Percentiles rank a stretch among this genome's conserved stretches.
These are phyloP conservation scores for Volucella inanis DNA, from an alignment of 2,888 invertebrate genomes.

Conservation along the genomic window DNA sequence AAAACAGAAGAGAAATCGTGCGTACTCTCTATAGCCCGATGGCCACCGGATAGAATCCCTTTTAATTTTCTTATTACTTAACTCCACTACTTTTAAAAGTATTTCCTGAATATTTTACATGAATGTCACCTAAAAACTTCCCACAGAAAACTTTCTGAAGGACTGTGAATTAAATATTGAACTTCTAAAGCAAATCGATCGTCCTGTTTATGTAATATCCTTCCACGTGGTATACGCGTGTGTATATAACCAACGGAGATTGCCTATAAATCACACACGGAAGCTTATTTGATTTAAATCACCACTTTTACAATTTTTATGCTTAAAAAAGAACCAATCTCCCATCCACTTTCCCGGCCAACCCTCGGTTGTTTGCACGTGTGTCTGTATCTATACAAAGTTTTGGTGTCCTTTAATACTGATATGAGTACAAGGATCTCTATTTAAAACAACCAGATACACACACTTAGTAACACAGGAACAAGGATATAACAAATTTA, in stretches of 20 bases:
- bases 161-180: constrained; percentile 31
- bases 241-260: background rate
- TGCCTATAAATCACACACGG: background rate
- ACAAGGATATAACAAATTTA: constrained; percentile 64
- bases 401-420: constrained; percentile 1
- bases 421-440: background rate
- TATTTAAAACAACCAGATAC: constrained; percentile 16
- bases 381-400: too few species aligned
- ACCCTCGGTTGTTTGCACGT: background rate
- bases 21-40: too few species aligned
- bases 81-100: constrained; percentile 31
- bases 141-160: constrained; percentile 18
- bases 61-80: constrained; percentile 23
- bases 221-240: background rate
- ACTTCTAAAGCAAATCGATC: constrained; percentile 22
- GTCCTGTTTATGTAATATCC: background rate
- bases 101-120: constrained; percentile 36
- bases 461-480: constrained; percentile 8
- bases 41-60: background rate
- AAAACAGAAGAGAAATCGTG: background rate
- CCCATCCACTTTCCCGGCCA: background rate
- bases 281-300: constrained; percentile 1
- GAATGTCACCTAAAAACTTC: background rate
- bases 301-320: background rate
- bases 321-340: background rate